phyloP scores from a whole-genome alignment of 2,888 invertebrate genomes.

The Brenthis ino region DNA sequence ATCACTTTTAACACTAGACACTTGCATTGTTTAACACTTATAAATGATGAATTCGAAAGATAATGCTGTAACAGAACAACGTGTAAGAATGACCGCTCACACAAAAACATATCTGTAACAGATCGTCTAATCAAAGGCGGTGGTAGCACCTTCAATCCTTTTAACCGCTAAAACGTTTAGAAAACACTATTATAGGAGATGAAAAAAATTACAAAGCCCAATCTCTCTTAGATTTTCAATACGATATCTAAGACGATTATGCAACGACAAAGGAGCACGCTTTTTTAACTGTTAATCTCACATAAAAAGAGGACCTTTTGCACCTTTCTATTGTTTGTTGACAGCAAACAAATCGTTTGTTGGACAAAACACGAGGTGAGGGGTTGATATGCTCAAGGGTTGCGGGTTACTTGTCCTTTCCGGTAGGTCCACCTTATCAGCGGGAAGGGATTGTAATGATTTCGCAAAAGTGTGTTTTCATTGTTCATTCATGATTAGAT shows the following conservation, averaged over 20 bases:
- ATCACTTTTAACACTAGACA: neutral
- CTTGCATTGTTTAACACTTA: slow-evolving; percentile 17
- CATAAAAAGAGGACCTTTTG: slow-evolving; percentile 58
- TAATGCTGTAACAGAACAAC: slow-evolving; percentile 25
- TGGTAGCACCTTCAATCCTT: slow-evolving; percentile 60
- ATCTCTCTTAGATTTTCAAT: slow-evolving; percentile 58
- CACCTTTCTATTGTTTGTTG: slow-evolving; percentile 78
- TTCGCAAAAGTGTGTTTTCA: slow-evolving; percentile 25
- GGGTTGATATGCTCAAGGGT: slow-evolving; percentile 74
- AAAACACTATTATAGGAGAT: slow-evolving; percentile 57
- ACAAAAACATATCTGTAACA: slow-evolving; percentile 60
- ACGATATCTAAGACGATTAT: slow-evolving; percentile 77
- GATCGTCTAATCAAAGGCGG: slow-evolving; percentile 57
- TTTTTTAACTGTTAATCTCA: slow-evolving; percentile 70
- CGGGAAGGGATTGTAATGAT: slow-evolving; percentile 44
- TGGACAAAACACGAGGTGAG: slow-evolving; percentile 64
- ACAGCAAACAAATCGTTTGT: slow-evolving; percentile 81
- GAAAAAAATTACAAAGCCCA: slow-evolving; percentile 65
- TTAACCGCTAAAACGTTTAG: slow-evolving; percentile 69
- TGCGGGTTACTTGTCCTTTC: slow-evolving; percentile 70
- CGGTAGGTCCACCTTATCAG: slow-evolving; percentile 58
- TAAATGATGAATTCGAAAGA: slow-evolving; percentile 17
- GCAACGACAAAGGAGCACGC: slow-evolving; percentile 66
- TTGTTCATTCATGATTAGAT: slow-evolving; percentile 23
- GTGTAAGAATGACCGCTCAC: slow-evolving; percentile 39